Conservation (phyloP, 2,888 invertebrate species). For the Spilosoma lubricipeda region DNA sequence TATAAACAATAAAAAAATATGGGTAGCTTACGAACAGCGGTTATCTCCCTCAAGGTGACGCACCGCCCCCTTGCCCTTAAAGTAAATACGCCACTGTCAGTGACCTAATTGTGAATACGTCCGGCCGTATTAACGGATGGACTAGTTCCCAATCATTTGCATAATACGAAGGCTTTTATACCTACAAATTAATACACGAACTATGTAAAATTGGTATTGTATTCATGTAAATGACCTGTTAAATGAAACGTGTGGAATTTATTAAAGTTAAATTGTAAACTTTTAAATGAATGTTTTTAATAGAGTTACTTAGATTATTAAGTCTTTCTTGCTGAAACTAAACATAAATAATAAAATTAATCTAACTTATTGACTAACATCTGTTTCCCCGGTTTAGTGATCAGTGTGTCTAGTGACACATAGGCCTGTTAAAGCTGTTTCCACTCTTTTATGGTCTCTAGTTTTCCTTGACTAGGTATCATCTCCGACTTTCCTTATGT, state of each 20-base stretch:
- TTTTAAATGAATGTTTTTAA: too few species aligned
- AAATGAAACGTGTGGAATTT: not conserved
- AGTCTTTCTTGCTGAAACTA: too few species aligned
- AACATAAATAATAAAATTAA: too few species aligned
- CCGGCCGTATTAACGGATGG: conserved; percentile 1
- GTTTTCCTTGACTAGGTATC: too few species aligned
- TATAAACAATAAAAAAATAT: not conserved
- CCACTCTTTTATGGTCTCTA: too few species aligned
- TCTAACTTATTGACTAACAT: too few species aligned
- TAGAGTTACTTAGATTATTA: too few species aligned
- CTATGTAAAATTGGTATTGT: not conserved
- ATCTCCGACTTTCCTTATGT: too few species aligned
- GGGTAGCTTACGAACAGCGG: not conserved
- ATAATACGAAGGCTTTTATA: conserved; percentile 15
- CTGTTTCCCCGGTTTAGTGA: too few species aligned
- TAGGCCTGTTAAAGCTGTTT: too few species aligned
- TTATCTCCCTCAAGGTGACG: not conserved
- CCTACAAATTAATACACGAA: not conserved
- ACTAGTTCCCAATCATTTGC: conserved; percentile 11
- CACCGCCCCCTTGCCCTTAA: not conserved
- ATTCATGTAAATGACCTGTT: not conserved
- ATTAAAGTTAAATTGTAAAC: not conserved
- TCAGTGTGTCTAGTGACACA: too few species aligned
- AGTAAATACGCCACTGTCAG: not conserved
- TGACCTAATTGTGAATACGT: conserved; percentile 23